Conservation (phyloP, 2,797 vertebrate genomes). For the Chloroceryle inda region DNA sequence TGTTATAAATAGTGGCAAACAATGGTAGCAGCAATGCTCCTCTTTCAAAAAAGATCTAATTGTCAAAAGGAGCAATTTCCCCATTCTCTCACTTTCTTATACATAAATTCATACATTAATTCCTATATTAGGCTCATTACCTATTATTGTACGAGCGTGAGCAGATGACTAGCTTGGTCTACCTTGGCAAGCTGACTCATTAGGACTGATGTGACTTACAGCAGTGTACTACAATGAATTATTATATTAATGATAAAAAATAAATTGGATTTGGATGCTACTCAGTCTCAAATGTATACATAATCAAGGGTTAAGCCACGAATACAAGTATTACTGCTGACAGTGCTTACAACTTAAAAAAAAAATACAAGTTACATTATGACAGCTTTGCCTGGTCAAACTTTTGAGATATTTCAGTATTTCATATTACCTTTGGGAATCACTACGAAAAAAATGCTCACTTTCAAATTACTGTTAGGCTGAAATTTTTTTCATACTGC, state of each 20-base stretch:
- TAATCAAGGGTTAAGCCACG: neutral
- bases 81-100: neutral
- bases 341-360: rapidly evolving
- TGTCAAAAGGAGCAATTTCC: neutral
- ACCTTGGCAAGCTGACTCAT: neutral
- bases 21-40: neutral
- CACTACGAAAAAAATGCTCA: neutral
- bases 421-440: neutral
- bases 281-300: neutral
- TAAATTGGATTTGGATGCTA: neutral
- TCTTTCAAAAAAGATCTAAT: neutral
- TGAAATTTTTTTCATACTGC: neutral
- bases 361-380: rapidly evolving
- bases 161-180: neutral
- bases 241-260: neutral
- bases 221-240: neutral
- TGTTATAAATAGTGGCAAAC: neutral
- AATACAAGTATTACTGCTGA: neutral
- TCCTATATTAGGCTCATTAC: neutral
- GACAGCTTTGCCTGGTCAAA: neutral
- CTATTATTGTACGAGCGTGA: neutral
- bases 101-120: neutral
- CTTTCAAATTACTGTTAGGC: neutral
- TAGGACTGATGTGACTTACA: neutral
- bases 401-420: neutral